A percentile compares a stretch with the other conserved stretches of the same genome.
phyloP scores from a whole-genome alignment of 1,140 invertebrate genomes.

The Drosophila kohkoa region DNA sequence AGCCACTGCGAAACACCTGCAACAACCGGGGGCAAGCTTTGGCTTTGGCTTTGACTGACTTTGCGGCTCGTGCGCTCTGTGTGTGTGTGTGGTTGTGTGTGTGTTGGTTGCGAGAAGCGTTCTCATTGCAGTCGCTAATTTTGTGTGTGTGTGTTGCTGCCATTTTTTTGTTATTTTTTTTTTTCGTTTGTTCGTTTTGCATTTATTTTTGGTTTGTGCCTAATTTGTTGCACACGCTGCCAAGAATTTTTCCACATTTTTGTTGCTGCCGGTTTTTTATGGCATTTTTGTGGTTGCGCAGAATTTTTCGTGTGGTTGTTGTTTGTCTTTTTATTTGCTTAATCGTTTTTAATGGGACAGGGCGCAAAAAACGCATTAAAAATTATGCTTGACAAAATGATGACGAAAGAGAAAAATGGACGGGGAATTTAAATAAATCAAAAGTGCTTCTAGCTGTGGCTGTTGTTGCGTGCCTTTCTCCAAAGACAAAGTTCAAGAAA shows the following conservation, averaged over 20 bases:
- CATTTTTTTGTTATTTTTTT: constrained; percentile 13
- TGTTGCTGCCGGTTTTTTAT: constrained; percentile 31
- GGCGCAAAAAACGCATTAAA: not conserved
- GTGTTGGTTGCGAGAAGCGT: constrained; percentile 50
- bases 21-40: not conserved
- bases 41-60: not conserved
- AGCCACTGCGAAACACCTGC: not conserved
- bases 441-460: constrained; percentile 2
- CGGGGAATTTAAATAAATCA: constrained; percentile 27
- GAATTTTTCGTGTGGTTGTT: constrained; percentile 1
- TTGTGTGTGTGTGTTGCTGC: constrained; percentile 17
- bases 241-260: constrained; percentile 47
- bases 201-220: constrained; percentile 71
- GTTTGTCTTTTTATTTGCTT: not conserved
- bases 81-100: constrained; percentile 31
- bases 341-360: not conserved
- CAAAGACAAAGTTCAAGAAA: constrained; percentile 29
- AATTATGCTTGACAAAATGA: not conserved
- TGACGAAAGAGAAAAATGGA: not conserved
- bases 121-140: constrained; percentile 69
- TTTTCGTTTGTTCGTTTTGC: constrained; percentile 37
- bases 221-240: constrained; percentile 73
- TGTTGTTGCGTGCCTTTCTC: constrained; percentile 32
- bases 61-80: constrained; percentile 56
- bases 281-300: constrained; percentile 44